Conservation (phyloP, 2,113 vertebrate genomes). For the Chaenogobius annularis region DNA sequence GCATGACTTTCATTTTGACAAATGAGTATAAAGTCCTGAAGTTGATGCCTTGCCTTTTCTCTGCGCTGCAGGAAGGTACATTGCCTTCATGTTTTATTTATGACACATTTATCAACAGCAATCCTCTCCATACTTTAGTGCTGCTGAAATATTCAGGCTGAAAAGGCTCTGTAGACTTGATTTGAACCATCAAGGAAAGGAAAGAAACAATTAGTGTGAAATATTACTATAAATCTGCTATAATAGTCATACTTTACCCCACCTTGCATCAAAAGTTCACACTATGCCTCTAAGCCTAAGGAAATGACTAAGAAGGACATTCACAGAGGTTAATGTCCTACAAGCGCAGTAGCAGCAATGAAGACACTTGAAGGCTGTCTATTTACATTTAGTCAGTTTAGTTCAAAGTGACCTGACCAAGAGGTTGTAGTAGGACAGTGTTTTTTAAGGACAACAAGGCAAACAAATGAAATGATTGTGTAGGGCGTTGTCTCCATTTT, state of each 20-base stretch:
- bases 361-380: conserved; percentile 3
- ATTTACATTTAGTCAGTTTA: not conserved
- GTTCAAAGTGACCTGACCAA: conserved; percentile 2
- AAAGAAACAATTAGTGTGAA: conserved; percentile 31
- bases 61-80: conserved; percentile 40
- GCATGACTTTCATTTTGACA: conserved; percentile 51
- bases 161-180: conserved; percentile 22
- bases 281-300: conserved; percentile 24
- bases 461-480: conserved; percentile 42
- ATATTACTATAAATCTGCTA: conserved; percentile 34
- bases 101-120: conserved; percentile 52
- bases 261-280: conserved; percentile 27
- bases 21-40: conserved; percentile 39
- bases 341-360: not conserved
- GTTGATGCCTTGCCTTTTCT: conserved; percentile 33
- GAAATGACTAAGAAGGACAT: conserved; percentile 32
- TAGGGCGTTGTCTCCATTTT: conserved; percentile 45
- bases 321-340: conserved; percentile 47
- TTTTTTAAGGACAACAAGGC: conserved; percentile 24
- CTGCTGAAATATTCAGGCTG: conserved; percentile 39
- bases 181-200: conserved; percentile 18
- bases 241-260: conserved; percentile 9
- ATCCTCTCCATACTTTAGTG: conserved; percentile 29
- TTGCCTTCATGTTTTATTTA: conserved; percentile 65
- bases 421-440: conserved; percentile 18